A percentile compares a stretch with the other conserved stretches of the same genome.
Conservation (phyloP, 2,888 invertebrate species). For the Drosophila falleni region DNA sequence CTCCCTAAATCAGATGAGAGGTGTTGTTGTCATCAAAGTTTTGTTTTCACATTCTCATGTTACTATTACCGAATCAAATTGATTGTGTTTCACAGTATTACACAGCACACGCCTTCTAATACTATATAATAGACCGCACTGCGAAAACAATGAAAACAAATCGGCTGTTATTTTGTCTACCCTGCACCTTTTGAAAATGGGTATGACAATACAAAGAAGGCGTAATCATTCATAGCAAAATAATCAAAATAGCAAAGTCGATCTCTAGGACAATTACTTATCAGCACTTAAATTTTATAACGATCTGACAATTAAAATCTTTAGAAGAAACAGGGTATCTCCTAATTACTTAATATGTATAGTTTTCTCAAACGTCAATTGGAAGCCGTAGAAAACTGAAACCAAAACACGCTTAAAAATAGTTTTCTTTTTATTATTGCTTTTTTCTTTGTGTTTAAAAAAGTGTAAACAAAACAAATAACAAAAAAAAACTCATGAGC, state of each 20-base stretch:
- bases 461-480: constrained; percentile 24
- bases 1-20: constrained; percentile 32
- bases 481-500: constrained; percentile 6
- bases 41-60: constrained; percentile 29
- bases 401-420: constrained; percentile 52
- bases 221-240: neutral
- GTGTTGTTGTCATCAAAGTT: constrained; percentile 9
- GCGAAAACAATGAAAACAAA: constrained; percentile 17
- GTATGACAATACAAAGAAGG: neutral
- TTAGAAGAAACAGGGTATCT: neutral
- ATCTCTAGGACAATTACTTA: neutral
- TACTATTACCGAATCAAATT: constrained; percentile 36
- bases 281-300: neutral
- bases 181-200: neutral
- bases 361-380: constrained; percentile 38
- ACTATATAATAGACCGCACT: constrained; percentile 21
- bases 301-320: neutral
- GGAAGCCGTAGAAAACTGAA: constrained; percentile 56
- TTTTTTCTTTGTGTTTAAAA: constrained; percentile 6
- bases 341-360: neutral
- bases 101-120: constrained; percentile 7
- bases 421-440: constrained; percentile 25
- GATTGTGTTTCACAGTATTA: constrained; percentile 23
- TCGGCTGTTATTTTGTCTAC: constrained; percentile 19
- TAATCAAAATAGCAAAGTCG: neutral